These are phyloP conservation scores for Chelonia mydas DNA, from an alignment of 2,797 vertebrate genomes.

Conservation along the genomic window DNA sequence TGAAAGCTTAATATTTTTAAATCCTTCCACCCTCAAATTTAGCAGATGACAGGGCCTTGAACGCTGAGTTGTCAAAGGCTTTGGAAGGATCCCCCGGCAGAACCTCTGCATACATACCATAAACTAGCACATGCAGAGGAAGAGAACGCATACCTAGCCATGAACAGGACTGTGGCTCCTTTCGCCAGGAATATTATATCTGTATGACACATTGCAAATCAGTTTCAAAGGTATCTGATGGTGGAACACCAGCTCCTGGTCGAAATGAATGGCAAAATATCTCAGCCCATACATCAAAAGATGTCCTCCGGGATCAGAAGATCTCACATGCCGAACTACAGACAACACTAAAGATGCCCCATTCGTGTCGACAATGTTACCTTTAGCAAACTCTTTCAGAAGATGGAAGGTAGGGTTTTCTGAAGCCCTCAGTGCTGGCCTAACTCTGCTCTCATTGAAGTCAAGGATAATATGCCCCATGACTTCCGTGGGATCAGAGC, in stretches of 20 bases:
- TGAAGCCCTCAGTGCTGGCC: background rate
- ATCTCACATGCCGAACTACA: fast-evolving
- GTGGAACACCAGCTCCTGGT: fast-evolving
- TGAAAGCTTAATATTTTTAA: background rate
- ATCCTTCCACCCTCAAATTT: background rate
- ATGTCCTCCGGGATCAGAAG: background rate
- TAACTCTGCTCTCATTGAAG: background rate
- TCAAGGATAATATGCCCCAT: fast-evolving
- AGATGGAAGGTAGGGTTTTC: fast-evolving
- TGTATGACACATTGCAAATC: background rate
- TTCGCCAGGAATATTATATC: background rate
- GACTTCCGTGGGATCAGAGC: background rate
- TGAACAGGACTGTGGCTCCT: background rate
- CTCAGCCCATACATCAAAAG: background rate
- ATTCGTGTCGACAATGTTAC: background rate
- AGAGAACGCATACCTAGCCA: background rate
- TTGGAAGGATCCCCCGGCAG: background rate
- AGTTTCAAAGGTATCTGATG: background rate
- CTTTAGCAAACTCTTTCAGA: background rate
- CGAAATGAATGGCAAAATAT: background rate
- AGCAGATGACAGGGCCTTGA: background rate
- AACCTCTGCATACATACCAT: background rate
- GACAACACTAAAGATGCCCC: background rate
- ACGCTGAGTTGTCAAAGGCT: background rate
- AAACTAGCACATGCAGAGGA: background rate